Evolutionary conservation across 2,888 invertebrate genomes (phyloP).

Genomic region (Blera fallax): DNA sequence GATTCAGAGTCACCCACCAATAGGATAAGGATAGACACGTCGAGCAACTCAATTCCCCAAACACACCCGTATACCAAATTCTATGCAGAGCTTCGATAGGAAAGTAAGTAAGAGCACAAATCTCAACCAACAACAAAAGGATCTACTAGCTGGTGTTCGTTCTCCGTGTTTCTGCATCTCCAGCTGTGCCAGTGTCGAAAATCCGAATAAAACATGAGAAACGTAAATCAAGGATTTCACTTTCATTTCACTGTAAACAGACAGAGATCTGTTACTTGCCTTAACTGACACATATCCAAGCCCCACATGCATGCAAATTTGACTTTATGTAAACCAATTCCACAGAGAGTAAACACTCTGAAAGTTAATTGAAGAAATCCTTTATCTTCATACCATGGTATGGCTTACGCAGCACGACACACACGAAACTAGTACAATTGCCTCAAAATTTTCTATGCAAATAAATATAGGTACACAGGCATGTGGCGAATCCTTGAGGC

Average conservation of each 20-base stretch:
- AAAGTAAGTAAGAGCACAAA: constrained; percentile 27
- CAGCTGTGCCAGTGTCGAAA: neutral
- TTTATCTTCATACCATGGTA: neutral
- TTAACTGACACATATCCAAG: neutral
- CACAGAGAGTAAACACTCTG: constrained; percentile 31
- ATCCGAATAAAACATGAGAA: neutral
- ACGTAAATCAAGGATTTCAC: constrained; percentile 33
- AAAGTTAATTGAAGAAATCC: constrained; percentile 52
- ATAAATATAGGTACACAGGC: neutral
- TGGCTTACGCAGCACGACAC: neutral
- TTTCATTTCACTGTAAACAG: neutral
- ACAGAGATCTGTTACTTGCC: neutral
- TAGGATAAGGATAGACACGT: neutral
- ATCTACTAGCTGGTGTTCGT: constrained; percentile 8
- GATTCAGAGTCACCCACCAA: constrained; percentile 3
- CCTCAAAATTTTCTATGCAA: neutral
- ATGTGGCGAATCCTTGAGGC: neutral
- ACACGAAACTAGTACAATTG: neutral
- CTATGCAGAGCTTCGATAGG: neutral
- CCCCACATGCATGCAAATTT: constrained; percentile 36
- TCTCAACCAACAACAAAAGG: constrained; percentile 35
- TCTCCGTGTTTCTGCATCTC: constrained; percentile 3
- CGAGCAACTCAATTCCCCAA: neutral
- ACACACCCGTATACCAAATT: neutral
- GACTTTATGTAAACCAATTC: constrained; percentile 38